These are phyloP conservation scores for Hypomesus transpacificus DNA, from an alignment of 2,113 vertebrate species.

Conservation along the genomic window DNA sequence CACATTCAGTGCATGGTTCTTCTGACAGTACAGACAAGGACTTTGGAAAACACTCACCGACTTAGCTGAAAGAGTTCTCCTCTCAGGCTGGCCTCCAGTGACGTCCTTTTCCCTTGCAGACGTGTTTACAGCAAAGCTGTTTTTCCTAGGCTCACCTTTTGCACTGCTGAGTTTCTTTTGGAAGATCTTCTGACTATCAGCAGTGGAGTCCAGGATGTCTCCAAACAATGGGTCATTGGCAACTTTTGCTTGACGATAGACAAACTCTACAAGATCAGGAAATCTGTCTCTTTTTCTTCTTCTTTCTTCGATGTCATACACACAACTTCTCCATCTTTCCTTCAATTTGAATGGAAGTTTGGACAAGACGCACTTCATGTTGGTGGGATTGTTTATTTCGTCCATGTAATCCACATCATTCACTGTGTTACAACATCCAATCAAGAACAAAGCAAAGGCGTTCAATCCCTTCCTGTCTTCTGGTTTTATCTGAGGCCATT, in stretches of 20 bases:
- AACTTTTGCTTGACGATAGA: conserved; percentile 3
- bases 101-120: neutral
- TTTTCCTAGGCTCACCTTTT: neutral
- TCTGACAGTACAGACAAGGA: neutral
- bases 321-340: conserved; percentile 7
- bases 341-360: too few relatives aligned
- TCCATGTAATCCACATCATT: too few relatives aligned
- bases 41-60: neutral
- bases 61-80: too few relatives aligned
- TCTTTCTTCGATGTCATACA: conserved; percentile 5
- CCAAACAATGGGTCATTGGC: neutral
- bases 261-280: conserved; percentile 1
- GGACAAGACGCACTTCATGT: too few relatives aligned
- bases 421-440: too few relatives aligned
- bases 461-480: too few relatives aligned
- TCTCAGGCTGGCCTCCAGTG: neutral
- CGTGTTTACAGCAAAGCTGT: neutral
- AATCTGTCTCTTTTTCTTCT: conserved; percentile 1
- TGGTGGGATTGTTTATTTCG: too few relatives aligned
- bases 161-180: too few relatives aligned
- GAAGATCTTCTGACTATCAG: too few relatives aligned
- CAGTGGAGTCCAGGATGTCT: neutral
- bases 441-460: too few relatives aligned
- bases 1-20: neutral
- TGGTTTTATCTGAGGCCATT: too few relatives aligned